Evolutionary conservation across 2,888 invertebrate genomes (phyloP).

Genomic region (Orgyia antiqua): DNA sequence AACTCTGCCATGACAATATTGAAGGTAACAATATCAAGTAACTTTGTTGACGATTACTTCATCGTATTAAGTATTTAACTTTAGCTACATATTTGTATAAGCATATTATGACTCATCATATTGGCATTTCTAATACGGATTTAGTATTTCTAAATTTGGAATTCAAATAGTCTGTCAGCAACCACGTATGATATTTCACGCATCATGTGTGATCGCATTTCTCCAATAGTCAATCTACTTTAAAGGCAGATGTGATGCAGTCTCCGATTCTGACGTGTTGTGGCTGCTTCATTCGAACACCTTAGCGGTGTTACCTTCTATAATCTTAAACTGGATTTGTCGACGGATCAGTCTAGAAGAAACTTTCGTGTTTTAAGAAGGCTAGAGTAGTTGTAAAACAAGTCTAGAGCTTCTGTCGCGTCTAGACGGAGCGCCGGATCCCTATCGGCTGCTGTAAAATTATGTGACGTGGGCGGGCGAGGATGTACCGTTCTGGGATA

Average conservation of each 20-base stretch:
- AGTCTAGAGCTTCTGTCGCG: constrained; percentile 61
- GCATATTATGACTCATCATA: constrained; percentile 7
- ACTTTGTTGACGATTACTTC: constrained; percentile 23
- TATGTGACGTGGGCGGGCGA: constrained; percentile 56
- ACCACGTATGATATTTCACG: constrained; percentile 24
- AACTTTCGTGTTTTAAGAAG: constrained; percentile 23
- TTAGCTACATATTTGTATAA: constrained; percentile 1
- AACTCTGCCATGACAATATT: constrained; percentile 19
- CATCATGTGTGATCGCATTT: constrained; percentile 34
- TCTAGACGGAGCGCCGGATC: constrained; percentile 69
- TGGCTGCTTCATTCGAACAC: constrained; percentile 41
- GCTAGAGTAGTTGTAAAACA: constrained; percentile 48
- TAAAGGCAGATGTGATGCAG: constrained; percentile 37
- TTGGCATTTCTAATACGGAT: constrained; percentile 7
- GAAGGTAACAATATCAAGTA: constrained; percentile 13
- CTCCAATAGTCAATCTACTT: constrained; percentile 42
- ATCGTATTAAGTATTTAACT: constrained; percentile 12
- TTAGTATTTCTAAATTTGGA: constrained; percentile 6
- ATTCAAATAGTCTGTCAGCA: constrained; percentile 17
- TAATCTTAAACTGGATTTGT: constrained; percentile 46
- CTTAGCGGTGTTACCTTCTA: constrained; percentile 42
- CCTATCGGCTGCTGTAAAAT: constrained; percentile 68
- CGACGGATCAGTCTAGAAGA: constrained; percentile 42
- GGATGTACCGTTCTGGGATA: constrained; percentile 39
- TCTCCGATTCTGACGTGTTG: constrained; percentile 29